A percentile compares a stretch with the other conserved stretches of the same genome.
phyloP scores from a whole-genome alignment of 2,888 invertebrate genomes.

The Pyrrhia umbra region DNA sequence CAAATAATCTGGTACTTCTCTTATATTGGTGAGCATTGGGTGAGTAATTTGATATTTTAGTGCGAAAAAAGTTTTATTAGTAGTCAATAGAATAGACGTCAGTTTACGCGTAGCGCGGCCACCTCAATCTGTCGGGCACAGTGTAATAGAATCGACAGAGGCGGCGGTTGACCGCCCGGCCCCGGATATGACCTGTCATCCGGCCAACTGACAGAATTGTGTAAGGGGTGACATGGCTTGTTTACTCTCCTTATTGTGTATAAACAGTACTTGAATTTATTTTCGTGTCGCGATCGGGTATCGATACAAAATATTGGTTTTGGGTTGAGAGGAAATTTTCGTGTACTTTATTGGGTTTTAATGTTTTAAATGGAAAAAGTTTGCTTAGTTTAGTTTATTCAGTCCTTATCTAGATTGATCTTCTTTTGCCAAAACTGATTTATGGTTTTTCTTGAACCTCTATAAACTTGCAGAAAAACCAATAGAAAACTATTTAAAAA shows the following conservation, averaged over 20 bases:
- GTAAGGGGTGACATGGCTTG: conserved; percentile 75
- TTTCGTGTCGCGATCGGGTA: conserved; percentile 61
- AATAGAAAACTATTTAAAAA: neutral
- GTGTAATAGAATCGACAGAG: conserved; percentile 86
- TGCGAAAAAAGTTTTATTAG: conserved; percentile 45
- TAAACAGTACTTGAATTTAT: conserved; percentile 77
- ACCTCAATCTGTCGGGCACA: conserved; percentile 83
- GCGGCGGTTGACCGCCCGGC: conserved; percentile 77
- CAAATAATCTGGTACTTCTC: neutral
- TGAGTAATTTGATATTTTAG: conserved; percentile 6
- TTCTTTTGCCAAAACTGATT: neutral
- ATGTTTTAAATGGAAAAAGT: conserved; percentile 49
- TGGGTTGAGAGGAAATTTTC: conserved; percentile 47
- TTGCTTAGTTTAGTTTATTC: conserved; percentile 27
- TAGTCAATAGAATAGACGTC: conserved; percentile 65
- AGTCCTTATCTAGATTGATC: conserved; percentile 8
- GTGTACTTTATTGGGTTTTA: conserved; percentile 28
- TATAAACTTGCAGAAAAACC: conserved; percentile 1
- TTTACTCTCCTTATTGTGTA: conserved; percentile 78
- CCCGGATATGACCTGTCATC: conserved; percentile 87
- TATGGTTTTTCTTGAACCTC: conserved; percentile 1
- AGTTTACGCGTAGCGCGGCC: conserved; percentile 65
- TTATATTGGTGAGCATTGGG: neutral
- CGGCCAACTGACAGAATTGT: conserved; percentile 79
- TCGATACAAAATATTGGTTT: conserved; percentile 64